Evolutionary conservation across 1,140 invertebrate species (phyloP).

Genomic region (Sesamia nonagrioides): DNA sequence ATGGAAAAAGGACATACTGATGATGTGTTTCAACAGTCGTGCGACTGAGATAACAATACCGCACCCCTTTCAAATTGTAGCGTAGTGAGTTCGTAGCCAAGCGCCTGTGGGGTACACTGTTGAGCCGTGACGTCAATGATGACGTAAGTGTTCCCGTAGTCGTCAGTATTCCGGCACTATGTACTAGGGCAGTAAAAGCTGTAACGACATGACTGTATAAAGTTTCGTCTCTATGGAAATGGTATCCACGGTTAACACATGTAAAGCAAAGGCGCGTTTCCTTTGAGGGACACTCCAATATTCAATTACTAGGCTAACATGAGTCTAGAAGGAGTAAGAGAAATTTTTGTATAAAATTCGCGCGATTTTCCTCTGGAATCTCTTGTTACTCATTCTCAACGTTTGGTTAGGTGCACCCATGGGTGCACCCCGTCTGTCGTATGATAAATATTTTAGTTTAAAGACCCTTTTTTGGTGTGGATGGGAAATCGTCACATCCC

Average conservation of each 20-base stretch:
- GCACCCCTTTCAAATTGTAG: no score
- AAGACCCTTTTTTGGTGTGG: no score
- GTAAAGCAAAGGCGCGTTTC: neutral
- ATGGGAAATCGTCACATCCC: no score
- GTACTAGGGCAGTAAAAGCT: slow-evolving; percentile 58
- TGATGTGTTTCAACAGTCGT: no score
- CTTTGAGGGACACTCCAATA: slow-evolving; percentile 2
- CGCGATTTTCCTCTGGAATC: no score
- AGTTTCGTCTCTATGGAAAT: neutral
- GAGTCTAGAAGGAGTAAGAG: neutral
- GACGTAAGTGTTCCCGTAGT: slow-evolving; percentile 10
- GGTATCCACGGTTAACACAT: neutral
- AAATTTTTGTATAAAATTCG: neutral
- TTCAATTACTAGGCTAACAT: slow-evolving; percentile 23
- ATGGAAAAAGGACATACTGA: no score
- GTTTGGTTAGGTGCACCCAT: no score
- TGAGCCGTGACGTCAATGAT: neutral
- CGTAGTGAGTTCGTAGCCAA: neutral
- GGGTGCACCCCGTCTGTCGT: no score
- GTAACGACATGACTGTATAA: slow-evolving; percentile 43
- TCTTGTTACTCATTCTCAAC: no score
- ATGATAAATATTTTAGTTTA: no score
- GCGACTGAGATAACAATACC: neutral
- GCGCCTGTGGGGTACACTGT: neutral
- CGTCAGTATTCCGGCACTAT: neutral